Evolutionary conservation across 2,797 vertebrate species (phyloP).

Genomic region (Salarias fasciatus): DNA sequence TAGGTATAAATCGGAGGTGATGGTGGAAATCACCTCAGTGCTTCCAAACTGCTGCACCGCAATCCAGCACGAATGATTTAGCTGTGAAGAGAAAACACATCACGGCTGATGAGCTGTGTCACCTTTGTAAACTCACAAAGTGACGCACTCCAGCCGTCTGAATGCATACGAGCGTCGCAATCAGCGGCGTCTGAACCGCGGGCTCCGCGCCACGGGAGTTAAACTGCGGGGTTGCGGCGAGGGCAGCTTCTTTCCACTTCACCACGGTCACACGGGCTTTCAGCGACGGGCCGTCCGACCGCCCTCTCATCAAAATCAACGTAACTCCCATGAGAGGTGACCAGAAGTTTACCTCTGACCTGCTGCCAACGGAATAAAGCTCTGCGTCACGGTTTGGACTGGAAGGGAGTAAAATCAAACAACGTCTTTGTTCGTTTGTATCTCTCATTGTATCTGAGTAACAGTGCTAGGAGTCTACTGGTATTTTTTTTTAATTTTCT

Average conservation of each 20-base stretch:
- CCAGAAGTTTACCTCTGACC: background rate
- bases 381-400: background rate
- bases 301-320: slow-evolving; percentile 4
- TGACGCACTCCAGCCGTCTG: slow-evolving; percentile 4
- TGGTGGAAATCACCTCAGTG: background rate
- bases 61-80: slow-evolving; percentile 5
- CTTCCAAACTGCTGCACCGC: slow-evolving; percentile 5
- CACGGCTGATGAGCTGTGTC: slow-evolving; percentile 47
- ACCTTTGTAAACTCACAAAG: slow-evolving; percentile 45
- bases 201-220: slow-evolving; percentile 22
- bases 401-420: background rate
- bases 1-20: no score
- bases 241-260: slow-evolving; percentile 16
- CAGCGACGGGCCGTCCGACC: slow-evolving; percentile 13
- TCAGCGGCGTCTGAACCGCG: slow-evolving; percentile 23
- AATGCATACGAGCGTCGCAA: slow-evolving; percentile 40
- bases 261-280: background rate
- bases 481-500: background rate
- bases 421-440: background rate
- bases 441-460: background rate
- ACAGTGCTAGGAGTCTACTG: background rate
- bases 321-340: slow-evolving; percentile 1
- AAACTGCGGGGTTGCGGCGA: slow-evolving; percentile 32
- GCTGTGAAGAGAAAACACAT: slow-evolving; percentile 15
- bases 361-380: background rate